These are phyloP conservation scores for Sphenodon punctatus DNA, from an alignment of 2,797 vertebrate species.

Conservation along the genomic window DNA sequence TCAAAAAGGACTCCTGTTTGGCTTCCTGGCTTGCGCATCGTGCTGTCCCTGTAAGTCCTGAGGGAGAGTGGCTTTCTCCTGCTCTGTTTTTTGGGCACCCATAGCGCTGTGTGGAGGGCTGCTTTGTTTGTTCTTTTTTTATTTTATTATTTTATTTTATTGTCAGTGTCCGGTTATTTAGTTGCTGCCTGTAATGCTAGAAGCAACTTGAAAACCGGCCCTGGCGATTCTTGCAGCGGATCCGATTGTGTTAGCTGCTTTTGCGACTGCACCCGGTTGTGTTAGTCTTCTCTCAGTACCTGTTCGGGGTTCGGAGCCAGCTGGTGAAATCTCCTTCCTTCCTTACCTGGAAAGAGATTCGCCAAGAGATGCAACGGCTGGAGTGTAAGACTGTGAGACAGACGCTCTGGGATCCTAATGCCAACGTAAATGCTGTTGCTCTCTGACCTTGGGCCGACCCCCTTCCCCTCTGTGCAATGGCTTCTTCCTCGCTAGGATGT, in stretches of 20 bases:
- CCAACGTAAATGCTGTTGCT: background rate
- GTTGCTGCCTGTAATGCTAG: background rate
- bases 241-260: accelerated
- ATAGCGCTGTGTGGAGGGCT: background rate
- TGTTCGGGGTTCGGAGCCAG: accelerated
- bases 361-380: background rate
- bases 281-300: accelerated
- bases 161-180: background rate
- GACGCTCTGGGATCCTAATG: background rate
- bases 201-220: accelerated
- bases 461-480: accelerated
- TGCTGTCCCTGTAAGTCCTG: background rate
- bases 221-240: background rate
- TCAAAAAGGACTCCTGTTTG: background rate
- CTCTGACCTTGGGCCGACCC: accelerated
- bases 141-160: no score
- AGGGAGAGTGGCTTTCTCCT: background rate
- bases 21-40: background rate
- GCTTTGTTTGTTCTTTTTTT: background rate
- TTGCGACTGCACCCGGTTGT: background rate
- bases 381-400: background rate
- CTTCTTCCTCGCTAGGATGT: no score
- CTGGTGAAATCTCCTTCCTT: accelerated
- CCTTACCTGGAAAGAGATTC: background rate
- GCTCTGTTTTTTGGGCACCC: background rate